A percentile compares a stretch with the other conserved stretches of the same genome.
Conservation (phyloP, 2,888 invertebrate genomes). For the Acanthosoma haemorrhoidale region DNA sequence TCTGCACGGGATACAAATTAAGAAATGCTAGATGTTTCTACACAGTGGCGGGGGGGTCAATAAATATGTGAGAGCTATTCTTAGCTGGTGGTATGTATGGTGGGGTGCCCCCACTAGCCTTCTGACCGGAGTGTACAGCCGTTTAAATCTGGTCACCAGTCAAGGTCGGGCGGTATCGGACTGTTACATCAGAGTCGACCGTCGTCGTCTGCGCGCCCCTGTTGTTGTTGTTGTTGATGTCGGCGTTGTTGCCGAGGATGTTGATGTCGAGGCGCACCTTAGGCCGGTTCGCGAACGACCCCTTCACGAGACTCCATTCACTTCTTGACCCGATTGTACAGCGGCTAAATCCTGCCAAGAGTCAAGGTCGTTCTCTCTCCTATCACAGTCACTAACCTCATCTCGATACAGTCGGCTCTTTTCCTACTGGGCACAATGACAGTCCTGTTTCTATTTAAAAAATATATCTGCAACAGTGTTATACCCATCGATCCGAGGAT, state of each 20-base stretch:
- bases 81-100: neutral
- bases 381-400: neutral
- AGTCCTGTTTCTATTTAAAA: too few relatives aligned
- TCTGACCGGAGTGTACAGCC: neutral
- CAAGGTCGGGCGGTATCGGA: neutral
- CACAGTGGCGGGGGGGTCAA: neutral
- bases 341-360: neutral
- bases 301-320: neutral
- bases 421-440: neutral
- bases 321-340: neutral
- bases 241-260: too few relatives aligned
- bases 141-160: neutral
- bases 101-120: neutral
- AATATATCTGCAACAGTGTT: too few relatives aligned
- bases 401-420: neutral
- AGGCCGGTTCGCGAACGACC: too few relatives aligned
- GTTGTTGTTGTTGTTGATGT: neutral
- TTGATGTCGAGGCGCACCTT: neutral
- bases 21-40: too few relatives aligned
- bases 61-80: neutral
- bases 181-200: neutral
- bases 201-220: neutral
- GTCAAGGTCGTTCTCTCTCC: too few relatives aligned
- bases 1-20: too few relatives aligned
- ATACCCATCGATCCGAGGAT: too few relatives aligned